These are phyloP conservation scores for Trichacis sp. DNA, from an alignment of 2,888 invertebrate species.

Conservation along the genomic window DNA sequence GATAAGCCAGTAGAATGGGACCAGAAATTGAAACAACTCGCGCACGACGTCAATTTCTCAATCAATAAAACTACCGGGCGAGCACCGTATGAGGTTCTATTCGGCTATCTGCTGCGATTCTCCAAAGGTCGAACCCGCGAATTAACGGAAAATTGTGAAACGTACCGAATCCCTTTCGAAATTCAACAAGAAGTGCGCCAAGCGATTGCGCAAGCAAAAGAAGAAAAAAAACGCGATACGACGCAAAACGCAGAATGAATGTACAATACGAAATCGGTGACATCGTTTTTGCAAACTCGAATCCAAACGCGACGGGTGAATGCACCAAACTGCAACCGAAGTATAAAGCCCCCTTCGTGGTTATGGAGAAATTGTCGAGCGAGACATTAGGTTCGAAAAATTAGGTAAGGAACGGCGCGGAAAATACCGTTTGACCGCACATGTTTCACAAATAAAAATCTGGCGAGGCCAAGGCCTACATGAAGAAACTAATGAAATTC, in stretches of 20 bases:
- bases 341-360: slow-evolving; percentile 17
- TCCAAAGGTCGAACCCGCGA: slow-evolving; percentile 8
- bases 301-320: slow-evolving; percentile 18
- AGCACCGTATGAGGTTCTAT: not conserved
- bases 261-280: slow-evolving; percentile 10
- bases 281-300: slow-evolving; percentile 15
- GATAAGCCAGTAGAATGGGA: no score
- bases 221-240: slow-evolving; percentile 24
- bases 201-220: slow-evolving; percentile 6
- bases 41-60: not conserved
- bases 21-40: not conserved
- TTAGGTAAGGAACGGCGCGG: not conserved
- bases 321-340: slow-evolving; percentile 22
- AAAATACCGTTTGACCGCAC: slow-evolving; percentile 4
- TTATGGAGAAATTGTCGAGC: not conserved
- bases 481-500: no score
- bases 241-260: slow-evolving; percentile 10
- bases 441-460: slow-evolving; percentile 16
- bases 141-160: slow-evolving; percentile 9
- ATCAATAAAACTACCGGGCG: not conserved
- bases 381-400: slow-evolving; percentile 20
- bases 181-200: not conserved
- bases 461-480: slow-evolving; percentile 14
- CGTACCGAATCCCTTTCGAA: not conserved
- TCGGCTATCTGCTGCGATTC: slow-evolving; percentile 16